Evolutionary conservation across 2,113 vertebrate species (phyloP), one percentile per base, ranked within the genome.

Genomic region (Hippocampus mohnikei): DNA sequence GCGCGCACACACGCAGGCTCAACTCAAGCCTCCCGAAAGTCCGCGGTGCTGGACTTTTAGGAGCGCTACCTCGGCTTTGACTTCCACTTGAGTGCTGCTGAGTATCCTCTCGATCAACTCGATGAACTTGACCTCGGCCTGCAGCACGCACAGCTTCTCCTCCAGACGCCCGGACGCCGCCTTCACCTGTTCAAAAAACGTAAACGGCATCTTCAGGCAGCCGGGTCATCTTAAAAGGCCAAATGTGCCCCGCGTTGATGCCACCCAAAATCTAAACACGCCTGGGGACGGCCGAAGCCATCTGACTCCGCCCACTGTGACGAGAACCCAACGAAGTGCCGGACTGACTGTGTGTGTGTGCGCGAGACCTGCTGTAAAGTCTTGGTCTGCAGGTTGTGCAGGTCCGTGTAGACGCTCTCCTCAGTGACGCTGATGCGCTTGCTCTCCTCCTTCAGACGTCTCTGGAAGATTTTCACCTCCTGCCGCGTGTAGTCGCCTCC

Each of bases 391-490:
- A 77, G 78, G 3, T 0, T 2, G 41, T 86, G 74, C 74, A 88
- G 76, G 10, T 83, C 65, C 2, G 50, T 40, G 63, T 15, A 69
- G 66, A 89, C 66, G 33, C 58, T 55, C 56, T 84, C 61, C 46
- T 86, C 79, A 0, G 61, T 69, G 46, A 6, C 9, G 11, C 10
- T 23, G 33, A 85, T 73, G 41, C 2, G n/a, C 25, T 40, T 85
- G 44, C 48, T 77, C 8, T 86, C 69, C 27, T 72, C 61, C 67
- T 61, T 78, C 71, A 89, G 46, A 2, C 20, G 72, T 42, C 8
- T 78, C 69, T 81, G 84, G 25, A 82, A 80, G 60, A 41, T 5
- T 58, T 61, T 79, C 53, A 86, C 23, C 76, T 89, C 88, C 67
- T 46, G 58, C 56, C 79, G 71, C 67, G 77, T 40, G 44, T 80